A percentile compares a stretch with the other conserved stretches of the same genome.
These are phyloP conservation scores for Phainopepla nitens DNA, from an alignment of 2,113 vertebrate species.

Conservation along the genomic window DNA sequence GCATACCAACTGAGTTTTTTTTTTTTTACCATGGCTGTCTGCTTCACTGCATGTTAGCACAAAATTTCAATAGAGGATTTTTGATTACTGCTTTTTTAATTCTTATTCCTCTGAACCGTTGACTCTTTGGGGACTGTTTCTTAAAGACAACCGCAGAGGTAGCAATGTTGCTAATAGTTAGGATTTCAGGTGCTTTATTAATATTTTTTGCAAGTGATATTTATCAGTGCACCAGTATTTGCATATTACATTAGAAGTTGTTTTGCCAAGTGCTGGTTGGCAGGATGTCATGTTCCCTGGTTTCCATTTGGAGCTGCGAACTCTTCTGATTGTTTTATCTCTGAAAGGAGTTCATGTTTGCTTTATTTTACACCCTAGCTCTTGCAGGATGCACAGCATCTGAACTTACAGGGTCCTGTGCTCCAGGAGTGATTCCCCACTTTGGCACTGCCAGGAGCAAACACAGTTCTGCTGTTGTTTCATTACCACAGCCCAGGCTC, in stretches of 20 bases:
- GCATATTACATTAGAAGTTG: background rate
- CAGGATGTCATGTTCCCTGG: slow-evolving; percentile 26
- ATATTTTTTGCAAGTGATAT: background rate
- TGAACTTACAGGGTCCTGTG: background rate
- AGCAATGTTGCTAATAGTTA: background rate
- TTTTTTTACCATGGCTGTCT: background rate
- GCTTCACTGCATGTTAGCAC: background rate
- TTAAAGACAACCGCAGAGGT: background rate
- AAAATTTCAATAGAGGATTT: background rate
- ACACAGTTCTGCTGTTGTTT: background rate
- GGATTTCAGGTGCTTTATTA: background rate
- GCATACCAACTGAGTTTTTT: background rate
- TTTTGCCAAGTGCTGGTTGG: slow-evolving; percentile 30
- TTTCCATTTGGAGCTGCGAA: background rate
- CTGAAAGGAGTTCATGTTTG: background rate
- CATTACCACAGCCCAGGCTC: background rate
- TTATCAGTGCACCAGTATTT: background rate
- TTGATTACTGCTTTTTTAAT: background rate
- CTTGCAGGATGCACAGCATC: background rate
- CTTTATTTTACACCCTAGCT: background rate
- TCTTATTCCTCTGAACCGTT: background rate
- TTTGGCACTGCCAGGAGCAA: background rate
- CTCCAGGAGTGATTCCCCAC: background rate
- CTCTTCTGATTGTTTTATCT: background rate
- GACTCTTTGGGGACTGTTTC: background rate